These are phyloP conservation scores for Latrodectus hesperus DNA, from an alignment of 2,888 invertebrate genomes.

Conservation along the genomic window DNA sequence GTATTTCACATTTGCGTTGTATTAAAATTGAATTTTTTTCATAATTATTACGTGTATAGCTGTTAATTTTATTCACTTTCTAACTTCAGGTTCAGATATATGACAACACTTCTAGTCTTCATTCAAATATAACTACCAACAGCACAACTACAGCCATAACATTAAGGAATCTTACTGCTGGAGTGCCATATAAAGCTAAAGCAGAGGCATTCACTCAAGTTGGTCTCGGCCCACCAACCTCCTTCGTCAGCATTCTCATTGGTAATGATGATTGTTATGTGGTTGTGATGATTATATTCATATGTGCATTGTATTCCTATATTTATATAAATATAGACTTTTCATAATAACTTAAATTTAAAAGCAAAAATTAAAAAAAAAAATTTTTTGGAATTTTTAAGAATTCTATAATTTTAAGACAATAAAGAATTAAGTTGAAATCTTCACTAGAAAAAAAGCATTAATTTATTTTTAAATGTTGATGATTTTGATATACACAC, in stretches of 20 bases:
- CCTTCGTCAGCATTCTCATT: conserved; percentile 79
- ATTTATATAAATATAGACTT: background rate
- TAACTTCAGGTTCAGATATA: conserved; percentile 80
- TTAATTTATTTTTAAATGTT: no score
- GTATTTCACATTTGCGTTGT: no score
- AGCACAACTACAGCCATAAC: conserved; percentile 90
- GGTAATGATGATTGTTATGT: conserved; percentile 70
- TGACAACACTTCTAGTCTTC: conserved; percentile 80
- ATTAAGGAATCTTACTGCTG: conserved; percentile 89
- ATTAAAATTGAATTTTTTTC: no score
- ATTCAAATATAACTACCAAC: conserved; percentile 89
- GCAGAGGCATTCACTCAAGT: conserved; percentile 91
- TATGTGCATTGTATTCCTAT: background rate
- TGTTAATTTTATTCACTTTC: background rate
- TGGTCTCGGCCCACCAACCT: conserved; percentile 91
- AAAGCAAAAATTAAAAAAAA: no score
- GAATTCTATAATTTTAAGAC: no score
- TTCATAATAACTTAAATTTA: no score
- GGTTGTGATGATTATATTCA: background rate
- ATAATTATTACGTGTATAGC: no score
- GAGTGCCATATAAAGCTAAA: conserved; percentile 89
- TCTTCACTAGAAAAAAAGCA: no score
- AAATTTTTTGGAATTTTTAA: no score
- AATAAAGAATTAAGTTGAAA: no score
- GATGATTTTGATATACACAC: no score